phyloP scores from a whole-genome alignment of 2,797 vertebrate genomes.

The Nyctibius grandis region DNA sequence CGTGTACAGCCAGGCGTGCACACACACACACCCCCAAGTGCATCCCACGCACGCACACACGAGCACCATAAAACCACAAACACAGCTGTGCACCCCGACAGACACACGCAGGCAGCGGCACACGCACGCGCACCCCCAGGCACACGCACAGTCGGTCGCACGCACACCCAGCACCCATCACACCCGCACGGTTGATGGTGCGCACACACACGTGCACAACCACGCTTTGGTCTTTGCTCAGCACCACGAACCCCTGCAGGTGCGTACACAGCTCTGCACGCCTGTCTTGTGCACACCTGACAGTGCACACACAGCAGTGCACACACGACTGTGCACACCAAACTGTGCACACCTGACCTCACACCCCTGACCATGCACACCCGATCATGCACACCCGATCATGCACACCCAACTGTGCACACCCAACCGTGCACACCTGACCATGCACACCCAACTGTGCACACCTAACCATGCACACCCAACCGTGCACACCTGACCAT shows the following conservation, averaged over 20 bases:
- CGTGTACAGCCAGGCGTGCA: accelerated
- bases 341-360: too few relatives aligned
- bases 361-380: background rate
- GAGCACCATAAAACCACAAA: background rate
- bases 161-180: background rate
- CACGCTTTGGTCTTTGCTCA: background rate
- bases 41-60: accelerated
- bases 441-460: background rate
- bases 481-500: too few relatives aligned
- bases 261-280: accelerated
- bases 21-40: accelerated
- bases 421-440: too few relatives aligned
- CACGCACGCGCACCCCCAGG: too few relatives aligned
- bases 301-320: background rate
- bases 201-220: too few relatives aligned
- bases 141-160: accelerated
- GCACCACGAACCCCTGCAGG: background rate
- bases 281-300: background rate
- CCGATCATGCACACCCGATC: background rate
- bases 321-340: background rate
- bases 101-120: accelerated
- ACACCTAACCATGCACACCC: background rate
- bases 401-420: background rate
- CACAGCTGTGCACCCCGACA: background rate
- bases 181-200: accelerated